Base-by-base conservation (phyloP, 2,888 invertebrate species). In the Bombyx huttoni region DNA sequence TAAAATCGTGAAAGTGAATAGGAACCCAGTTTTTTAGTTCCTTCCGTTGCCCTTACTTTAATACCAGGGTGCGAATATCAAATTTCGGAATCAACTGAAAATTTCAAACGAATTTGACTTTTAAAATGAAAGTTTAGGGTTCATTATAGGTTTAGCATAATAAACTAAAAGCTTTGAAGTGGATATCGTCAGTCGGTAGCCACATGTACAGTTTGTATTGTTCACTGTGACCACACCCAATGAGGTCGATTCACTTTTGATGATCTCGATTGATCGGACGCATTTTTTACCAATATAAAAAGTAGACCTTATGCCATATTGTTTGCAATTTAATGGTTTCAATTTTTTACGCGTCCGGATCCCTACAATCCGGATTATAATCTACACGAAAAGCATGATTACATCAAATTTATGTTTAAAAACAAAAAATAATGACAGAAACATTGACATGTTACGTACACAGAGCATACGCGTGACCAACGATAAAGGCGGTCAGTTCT, bases 41-140 rank as follows among this genome's bases (percentile, higher is more conserved):
- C 88, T 86, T 87, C 88, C 88, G 87, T 68, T 82, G 79, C 78
- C 81, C 78, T 81, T 75, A 75, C 81, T 83, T 84, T 81, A 79
- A 81, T 75, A 68, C 67, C 73, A 68, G 81, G 81, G 81, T 78
- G 80, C 78, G 76, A 81, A 80, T 86, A 86, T 88, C 82, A 78
- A 85, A 81, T 88, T 83, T 78, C 86, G 67, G 60, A 59, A 68
- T 61, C 65, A 56, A 68, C 60, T 62, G 55, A 54, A 59, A 59
- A 12, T 24, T 12, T 8, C 35, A 34, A 49, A 53, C 49, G 13
- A 69, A 58, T 59, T 48, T 57, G 24, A 51, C 51, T 51, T 72
- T 67, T 33, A 0, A 0, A 0, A 0, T 33, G 10, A 0, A 0
- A 10, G 0, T 0, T 52, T 75, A 74, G 51, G 59, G 68, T 61